These are phyloP conservation scores for Eublepharis macularius DNA, from an alignment of 2,113 vertebrate species.

Conservation along the genomic window DNA sequence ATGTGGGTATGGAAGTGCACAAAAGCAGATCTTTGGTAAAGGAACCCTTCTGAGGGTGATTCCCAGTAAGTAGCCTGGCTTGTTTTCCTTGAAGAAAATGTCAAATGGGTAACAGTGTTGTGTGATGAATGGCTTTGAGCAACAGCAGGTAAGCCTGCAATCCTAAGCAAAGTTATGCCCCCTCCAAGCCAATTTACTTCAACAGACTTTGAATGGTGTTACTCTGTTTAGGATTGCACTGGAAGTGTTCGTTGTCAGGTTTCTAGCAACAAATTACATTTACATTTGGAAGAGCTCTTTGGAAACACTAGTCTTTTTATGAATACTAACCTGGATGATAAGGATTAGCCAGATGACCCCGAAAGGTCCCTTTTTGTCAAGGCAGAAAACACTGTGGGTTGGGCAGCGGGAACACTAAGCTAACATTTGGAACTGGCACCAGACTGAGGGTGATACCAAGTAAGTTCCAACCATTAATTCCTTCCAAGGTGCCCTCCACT, in stretches of 20 bases:
- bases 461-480: conserved; percentile 44
- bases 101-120: neutral
- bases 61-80: conserved; percentile 29
- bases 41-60: conserved; percentile 20
- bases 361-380: conserved; percentile 49
- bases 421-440: conserved; percentile 55
- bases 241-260: neutral
- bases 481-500: neutral
- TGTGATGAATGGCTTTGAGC: neutral
- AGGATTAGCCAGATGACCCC: too few relatives aligned
- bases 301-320: too few relatives aligned
- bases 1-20: neutral
- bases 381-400: conserved; percentile 50
- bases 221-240: too few relatives aligned
- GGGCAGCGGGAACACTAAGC: rapidly evolving
- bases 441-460: conserved; percentile 49
- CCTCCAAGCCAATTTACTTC: too few relatives aligned
- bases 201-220: too few relatives aligned
- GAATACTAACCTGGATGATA: too few relatives aligned
- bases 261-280: too few relatives aligned
- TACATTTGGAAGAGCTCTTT: neutral
- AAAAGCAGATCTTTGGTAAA: conserved; percentile 18
- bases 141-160: neutral
- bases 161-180: too few relatives aligned
- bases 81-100: neutral